These are phyloP conservation scores for Watsonalla cultraria DNA, from an alignment of 2,888 invertebrate species.

Conservation along the genomic window DNA sequence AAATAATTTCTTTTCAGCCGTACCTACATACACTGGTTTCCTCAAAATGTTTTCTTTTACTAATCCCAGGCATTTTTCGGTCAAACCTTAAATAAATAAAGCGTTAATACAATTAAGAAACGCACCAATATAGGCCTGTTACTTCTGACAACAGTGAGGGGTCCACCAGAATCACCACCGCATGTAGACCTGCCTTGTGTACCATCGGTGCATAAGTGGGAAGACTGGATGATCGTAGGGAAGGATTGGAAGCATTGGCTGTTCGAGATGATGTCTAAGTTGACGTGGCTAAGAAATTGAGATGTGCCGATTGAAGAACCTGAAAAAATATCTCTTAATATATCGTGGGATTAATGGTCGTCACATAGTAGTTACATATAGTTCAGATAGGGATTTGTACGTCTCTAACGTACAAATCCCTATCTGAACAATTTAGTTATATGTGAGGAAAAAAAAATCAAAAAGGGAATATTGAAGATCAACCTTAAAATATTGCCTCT, in stretches of 20 bases:
- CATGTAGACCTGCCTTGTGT: conserved; percentile 18
- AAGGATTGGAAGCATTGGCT: conserved; percentile 4
- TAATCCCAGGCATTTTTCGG: too few species aligned
- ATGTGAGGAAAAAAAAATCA: too few species aligned
- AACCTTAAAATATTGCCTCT: too few species aligned
- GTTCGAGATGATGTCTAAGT: conserved; percentile 16
- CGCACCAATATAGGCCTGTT: conserved; percentile 15
- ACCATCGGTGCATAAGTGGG: conserved; percentile 29
- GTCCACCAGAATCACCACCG: conserved; percentile 30
- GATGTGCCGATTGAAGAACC: conserved; percentile 2
- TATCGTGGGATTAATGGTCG: not conserved
- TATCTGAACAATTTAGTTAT: too few species aligned
- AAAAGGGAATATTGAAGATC: too few species aligned
- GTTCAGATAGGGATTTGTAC: too few species aligned
- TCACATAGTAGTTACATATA: not conserved
- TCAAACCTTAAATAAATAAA: too few species aligned
- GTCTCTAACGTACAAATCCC: too few species aligned
- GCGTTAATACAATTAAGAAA: not conserved
- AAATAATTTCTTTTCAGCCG: too few species aligned
- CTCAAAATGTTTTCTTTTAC: too few species aligned
- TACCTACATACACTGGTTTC: too few species aligned
- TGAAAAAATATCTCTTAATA: not conserved
- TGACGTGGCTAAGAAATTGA: conserved; percentile 11
- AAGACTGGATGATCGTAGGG: conserved; percentile 12
- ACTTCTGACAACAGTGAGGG: conserved; percentile 16